Conservation (phyloP, 2,888 invertebrate genomes). For the Leucophenga maculata region DNA sequence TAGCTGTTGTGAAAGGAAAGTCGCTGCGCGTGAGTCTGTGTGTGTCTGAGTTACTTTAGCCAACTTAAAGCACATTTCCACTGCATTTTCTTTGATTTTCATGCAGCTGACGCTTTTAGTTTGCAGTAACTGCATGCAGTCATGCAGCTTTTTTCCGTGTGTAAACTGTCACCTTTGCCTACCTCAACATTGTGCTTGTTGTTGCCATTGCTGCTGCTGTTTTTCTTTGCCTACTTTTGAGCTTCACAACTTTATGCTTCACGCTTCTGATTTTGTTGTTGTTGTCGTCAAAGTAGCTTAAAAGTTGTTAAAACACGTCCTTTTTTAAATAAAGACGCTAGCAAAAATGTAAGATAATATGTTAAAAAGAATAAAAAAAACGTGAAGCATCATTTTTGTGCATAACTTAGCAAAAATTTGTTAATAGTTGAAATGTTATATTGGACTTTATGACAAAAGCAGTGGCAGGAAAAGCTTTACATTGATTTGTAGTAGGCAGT, state of each 20-base stretch:
- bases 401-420: slow-evolving; percentile 6
- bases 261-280: slow-evolving; percentile 18
- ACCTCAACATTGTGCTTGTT: neutral
- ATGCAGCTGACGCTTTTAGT: neutral
- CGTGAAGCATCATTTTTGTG: slow-evolving; percentile 5
- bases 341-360: neutral
- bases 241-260: slow-evolving; percentile 16
- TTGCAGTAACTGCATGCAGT: neutral
- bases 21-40: neutral
- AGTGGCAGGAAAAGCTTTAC: too few relatives aligned
- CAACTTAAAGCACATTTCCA: slow-evolving; percentile 20
- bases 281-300: slow-evolving; percentile 2
- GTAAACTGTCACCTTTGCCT: neutral
- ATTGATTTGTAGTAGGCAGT: too few relatives aligned
- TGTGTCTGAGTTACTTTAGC: neutral
- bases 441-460: too few relatives aligned
- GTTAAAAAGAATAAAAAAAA: neutral
- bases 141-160: neutral
- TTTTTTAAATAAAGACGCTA: neutral
- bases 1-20: neutral
- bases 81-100: neutral
- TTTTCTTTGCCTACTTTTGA: slow-evolving; percentile 10
- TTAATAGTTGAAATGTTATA: too few relatives aligned
- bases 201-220: neutral
- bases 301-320: neutral